Evolutionary conservation across 2,113 vertebrate species (phyloP).

Genomic region (Sarotherodon lohbergeri): DNA sequence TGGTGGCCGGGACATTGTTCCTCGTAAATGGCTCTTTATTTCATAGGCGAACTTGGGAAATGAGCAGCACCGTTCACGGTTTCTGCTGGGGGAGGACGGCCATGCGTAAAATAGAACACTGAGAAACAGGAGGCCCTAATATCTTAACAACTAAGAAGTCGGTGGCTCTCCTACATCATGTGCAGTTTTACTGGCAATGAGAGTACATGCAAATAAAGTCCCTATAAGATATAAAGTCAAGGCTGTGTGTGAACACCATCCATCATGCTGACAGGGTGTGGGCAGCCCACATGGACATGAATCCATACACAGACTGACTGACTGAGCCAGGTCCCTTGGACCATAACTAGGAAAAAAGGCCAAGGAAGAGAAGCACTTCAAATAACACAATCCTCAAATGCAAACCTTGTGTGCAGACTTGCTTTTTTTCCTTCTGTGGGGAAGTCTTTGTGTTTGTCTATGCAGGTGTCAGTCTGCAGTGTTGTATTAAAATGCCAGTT

Average conservation of each 20-base stretch:
- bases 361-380: neutral
- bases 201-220: conserved; percentile 54
- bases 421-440: neutral
- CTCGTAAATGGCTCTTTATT: conserved; percentile 67
- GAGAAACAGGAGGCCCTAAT: conserved; percentile 36
- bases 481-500: conserved; percentile 38
- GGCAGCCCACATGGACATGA: conserved; percentile 32
- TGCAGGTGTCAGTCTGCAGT: conserved; percentile 37
- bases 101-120: conserved; percentile 58
- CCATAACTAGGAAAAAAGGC: conserved; percentile 2
- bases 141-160: conserved; percentile 33
- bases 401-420: neutral
- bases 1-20: conserved; percentile 55
- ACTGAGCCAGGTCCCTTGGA: conserved; percentile 14
- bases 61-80: conserved; percentile 12
- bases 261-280: conserved; percentile 48
- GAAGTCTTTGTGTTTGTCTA: conserved; percentile 17
- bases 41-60: conserved; percentile 52
- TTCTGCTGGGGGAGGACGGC: conserved; percentile 1
- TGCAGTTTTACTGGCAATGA: conserved; percentile 42
- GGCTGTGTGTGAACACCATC: conserved; percentile 38
- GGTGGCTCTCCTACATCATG: conserved; percentile 14
- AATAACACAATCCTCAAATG: conserved; percentile 21
- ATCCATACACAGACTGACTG: conserved; percentile 14
- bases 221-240: conserved; percentile 47